A percentile compares a stretch with the other conserved stretches of the same genome.
phyloP scores from a whole-genome alignment of 2,113 vertebrate species.

The Onychostoma macrolepis region DNA sequence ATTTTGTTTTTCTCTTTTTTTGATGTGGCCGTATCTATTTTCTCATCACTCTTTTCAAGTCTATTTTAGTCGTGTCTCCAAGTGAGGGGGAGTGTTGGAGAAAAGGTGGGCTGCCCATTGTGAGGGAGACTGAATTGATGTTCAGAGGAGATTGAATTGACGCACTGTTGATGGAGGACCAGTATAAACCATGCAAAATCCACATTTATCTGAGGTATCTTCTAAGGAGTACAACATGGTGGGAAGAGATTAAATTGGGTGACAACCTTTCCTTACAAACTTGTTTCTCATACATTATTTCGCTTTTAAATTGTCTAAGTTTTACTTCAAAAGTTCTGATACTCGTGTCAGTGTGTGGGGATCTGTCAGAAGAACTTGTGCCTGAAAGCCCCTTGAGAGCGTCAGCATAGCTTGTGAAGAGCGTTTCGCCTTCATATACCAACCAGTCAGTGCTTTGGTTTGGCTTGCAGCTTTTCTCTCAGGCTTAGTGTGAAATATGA shows the following conservation, averaged over 20 bases:
- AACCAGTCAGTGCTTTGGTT: constrained; percentile 22
- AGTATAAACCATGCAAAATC: background rate
- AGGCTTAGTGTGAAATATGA: background rate
- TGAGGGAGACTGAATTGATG: constrained; percentile 50
- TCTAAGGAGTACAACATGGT: background rate
- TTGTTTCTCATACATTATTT: background rate
- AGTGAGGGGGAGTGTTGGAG: background rate
- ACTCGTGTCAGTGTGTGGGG: background rate
- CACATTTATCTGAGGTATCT: background rate
- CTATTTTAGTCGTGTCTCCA: constrained; percentile 25
- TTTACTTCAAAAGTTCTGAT: background rate
- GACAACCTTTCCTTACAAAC: background rate
- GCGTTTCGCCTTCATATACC: constrained; percentile 22
- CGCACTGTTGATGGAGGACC: background rate
- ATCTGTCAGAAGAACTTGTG: background rate
- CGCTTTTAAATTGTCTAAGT: constrained; percentile 15
- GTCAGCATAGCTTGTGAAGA: background rate
- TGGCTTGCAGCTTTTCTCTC: background rate
- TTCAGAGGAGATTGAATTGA: constrained; percentile 28
- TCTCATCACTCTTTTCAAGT: constrained; percentile 33
- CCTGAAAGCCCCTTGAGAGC: background rate
- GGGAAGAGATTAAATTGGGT: background rate
- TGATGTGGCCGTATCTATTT: constrained; percentile 46
- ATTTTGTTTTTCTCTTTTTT: constrained; percentile 42
- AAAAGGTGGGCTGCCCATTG: constrained; percentile 46